Conservation (phyloP, 1,140 invertebrate genomes). For the Drosophila miranda region DNA sequence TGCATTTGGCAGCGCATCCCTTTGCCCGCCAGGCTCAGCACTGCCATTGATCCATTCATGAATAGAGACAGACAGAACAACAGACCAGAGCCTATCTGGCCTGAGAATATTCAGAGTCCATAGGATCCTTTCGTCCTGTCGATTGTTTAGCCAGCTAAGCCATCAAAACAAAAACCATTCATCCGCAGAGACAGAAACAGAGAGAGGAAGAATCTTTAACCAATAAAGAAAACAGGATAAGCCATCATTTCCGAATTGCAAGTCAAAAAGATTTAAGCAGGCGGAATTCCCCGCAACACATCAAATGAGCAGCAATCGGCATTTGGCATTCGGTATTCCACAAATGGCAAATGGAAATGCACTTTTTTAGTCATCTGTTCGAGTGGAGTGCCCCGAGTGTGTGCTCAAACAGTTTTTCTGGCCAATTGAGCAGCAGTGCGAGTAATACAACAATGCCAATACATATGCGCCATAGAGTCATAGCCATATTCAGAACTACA, state of each 20-base stretch:
- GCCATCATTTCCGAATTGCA: conserved; percentile 75
- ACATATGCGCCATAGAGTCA: not conserved
- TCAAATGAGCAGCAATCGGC: conserved; percentile 27
- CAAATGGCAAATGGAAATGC: conserved; percentile 46
- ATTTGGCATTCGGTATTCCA: not conserved
- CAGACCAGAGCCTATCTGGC: conserved; percentile 11
- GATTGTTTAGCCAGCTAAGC: conserved; percentile 70
- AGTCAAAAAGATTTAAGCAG: conserved; percentile 80
- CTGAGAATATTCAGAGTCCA: conserved; percentile 23
- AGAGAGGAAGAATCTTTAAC: conserved; percentile 52
- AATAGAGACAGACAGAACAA: conserved; percentile 40
- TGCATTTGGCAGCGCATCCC: conserved; percentile 10
- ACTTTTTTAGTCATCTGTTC: conserved; percentile 71
- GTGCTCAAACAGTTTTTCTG: conserved; percentile 74
- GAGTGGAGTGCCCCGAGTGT: conserved; percentile 28
- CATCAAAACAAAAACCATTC: conserved; percentile 60
- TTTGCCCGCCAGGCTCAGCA: conserved; percentile 41
- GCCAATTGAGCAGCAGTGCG: conserved; percentile 62
- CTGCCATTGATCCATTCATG: conserved; percentile 40
- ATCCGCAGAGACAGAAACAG: conserved; percentile 26
- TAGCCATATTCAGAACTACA: not conserved
- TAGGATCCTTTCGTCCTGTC: conserved; percentile 4
- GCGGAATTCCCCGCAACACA: conserved; percentile 73
- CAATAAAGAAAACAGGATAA: conserved; percentile 81
- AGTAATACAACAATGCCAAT: conserved; percentile 22